Conservation (phyloP, 2,888 invertebrate genomes). For the Pristionchus entomophagus region DNA sequence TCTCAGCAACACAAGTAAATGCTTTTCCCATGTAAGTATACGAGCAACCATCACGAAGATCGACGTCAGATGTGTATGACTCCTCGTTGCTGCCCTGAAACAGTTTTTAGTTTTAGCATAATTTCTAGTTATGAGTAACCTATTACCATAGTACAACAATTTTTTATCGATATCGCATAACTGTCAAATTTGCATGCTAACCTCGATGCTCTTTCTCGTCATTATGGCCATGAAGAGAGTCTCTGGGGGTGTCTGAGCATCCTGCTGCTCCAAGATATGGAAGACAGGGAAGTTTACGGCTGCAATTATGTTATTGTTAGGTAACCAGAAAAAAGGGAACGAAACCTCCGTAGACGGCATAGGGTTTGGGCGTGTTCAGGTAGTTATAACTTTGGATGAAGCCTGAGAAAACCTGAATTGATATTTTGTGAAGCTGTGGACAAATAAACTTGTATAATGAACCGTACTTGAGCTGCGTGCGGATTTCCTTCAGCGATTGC, state of each 20-base stretch:
- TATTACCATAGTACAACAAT: not conserved
- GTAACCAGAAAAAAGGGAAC: not conserved
- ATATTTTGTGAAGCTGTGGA: not conserved
- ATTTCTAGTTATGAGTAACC: no score
- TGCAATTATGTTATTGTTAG: not conserved
- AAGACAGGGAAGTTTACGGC: conserved; percentile 26
- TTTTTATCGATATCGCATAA: not conserved
- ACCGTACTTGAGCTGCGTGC: not conserved
- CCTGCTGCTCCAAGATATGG: not conserved
- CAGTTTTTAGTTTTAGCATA: not conserved
- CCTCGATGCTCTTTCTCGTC: not conserved
- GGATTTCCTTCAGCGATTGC: not conserved
- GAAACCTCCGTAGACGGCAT: conserved; percentile 6
- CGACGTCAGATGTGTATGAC: conserved; percentile 26
- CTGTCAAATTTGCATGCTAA: not conserved
- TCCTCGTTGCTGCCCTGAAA: not conserved
- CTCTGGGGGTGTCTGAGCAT: not conserved
- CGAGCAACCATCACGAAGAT: conserved; percentile 3
- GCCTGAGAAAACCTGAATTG: conserved; percentile 1
- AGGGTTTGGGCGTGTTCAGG: not conserved
- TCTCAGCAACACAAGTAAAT: not conserved
- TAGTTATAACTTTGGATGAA: conserved; percentile 12
- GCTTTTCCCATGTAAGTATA: not conserved
- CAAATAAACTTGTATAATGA: not conserved
- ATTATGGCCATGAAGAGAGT: not conserved